Percentiles rank a stretch among this genome's conserved stretches.
Conservation (phyloP, 2,797 vertebrate genomes). For the Pristis pectinata region DNA sequence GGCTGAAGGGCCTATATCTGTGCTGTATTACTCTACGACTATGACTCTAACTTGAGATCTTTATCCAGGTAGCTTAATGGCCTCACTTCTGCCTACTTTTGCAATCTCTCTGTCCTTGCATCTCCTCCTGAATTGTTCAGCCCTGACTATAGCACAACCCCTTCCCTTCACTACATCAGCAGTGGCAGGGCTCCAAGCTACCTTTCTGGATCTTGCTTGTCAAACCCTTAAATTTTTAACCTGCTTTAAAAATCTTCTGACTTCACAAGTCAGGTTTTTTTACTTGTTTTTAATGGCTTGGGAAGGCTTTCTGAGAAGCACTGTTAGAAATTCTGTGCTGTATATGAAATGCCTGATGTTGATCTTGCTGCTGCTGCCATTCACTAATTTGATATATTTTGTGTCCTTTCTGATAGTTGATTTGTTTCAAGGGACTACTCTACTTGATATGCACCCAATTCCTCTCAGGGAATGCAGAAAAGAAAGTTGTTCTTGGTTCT, state of each 20-base stretch:
- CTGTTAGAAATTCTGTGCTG: background rate
- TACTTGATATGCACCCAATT: background rate
- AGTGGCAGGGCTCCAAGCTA: background rate
- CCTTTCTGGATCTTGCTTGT: background rate
- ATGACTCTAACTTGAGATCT: background rate
- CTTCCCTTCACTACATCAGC: background rate
- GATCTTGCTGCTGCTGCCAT: background rate
- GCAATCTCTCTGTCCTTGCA: background rate
- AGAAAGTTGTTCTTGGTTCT: conserved; percentile 6
- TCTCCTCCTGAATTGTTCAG: background rate
- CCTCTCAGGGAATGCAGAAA: background rate
- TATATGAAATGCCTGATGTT: background rate
- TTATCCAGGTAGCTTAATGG: background rate
- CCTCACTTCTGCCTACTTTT: background rate
- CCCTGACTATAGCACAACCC: background rate
- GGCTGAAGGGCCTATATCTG: no score
- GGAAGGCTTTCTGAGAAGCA: background rate
- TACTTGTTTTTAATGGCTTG: background rate
- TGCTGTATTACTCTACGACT: no score
- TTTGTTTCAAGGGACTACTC: background rate
- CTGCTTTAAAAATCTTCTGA: background rate
- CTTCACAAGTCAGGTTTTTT: background rate
- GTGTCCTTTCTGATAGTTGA: background rate
- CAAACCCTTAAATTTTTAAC: background rate
- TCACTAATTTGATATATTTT: background rate